These are phyloP conservation scores for Micromesistius poutassou DNA, from an alignment of 2,797 vertebrate species.

Conservation along the genomic window DNA sequence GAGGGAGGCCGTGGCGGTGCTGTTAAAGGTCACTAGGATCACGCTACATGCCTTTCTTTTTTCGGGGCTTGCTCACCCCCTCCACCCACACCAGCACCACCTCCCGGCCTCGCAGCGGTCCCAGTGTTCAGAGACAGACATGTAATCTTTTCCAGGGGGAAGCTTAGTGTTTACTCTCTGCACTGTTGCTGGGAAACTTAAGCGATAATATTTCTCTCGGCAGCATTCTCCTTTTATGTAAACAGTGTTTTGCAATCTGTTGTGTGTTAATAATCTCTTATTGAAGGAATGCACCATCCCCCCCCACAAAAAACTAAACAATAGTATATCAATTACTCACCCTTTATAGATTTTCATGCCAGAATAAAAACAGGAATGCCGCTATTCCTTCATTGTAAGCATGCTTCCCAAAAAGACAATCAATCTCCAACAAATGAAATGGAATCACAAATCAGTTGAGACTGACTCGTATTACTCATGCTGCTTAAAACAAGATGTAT, in stretches of 20 bases:
- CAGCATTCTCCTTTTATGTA: constrained; percentile 28
- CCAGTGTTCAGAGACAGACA: constrained; percentile 37
- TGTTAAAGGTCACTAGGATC: constrained; percentile 58
- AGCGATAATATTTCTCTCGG: constrained; percentile 13
- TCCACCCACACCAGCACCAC: constrained; percentile 14
- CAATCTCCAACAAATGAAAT: background rate
- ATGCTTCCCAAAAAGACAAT: background rate
- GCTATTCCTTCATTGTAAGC: background rate
- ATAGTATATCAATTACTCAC: background rate
- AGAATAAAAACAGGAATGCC: background rate
- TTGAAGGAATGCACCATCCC: background rate
- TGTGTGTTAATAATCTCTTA: background rate
- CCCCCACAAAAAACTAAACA: background rate
- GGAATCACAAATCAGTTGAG: background rate
- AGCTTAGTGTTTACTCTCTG: constrained; percentile 41
- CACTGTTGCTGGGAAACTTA: constrained; percentile 31
- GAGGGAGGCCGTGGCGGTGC: constrained; percentile 31
- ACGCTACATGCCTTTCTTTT: constrained; percentile 64
- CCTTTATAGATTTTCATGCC: background rate
- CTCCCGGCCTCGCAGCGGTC: constrained; percentile 21
- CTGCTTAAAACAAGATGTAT: background rate
- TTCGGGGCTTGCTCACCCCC: constrained; percentile 48
- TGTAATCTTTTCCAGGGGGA: constrained; percentile 46
- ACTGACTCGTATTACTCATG: background rate
- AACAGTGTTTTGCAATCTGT: constrained; percentile 42